A percentile compares a stretch with the other conserved stretches of the same genome.
phyloP scores from a whole-genome alignment of 2,797 vertebrate genomes.

The Chaunax sp. region DNA sequence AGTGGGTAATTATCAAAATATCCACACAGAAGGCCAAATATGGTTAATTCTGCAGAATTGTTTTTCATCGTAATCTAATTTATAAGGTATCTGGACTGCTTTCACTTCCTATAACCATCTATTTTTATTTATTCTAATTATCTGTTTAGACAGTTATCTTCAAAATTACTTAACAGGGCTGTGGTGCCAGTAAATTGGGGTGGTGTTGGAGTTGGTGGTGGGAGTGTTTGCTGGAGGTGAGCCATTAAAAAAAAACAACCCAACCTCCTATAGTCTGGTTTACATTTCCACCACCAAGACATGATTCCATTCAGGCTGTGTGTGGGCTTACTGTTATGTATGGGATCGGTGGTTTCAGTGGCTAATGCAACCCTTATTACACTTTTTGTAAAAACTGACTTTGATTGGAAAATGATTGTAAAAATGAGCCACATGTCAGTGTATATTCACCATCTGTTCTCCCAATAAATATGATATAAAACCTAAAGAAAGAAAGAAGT shows the following conservation, averaged over 20 bases:
- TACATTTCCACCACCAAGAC: conserved; percentile 51
- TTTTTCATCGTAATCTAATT: conserved; percentile 50
- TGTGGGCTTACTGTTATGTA: conserved; percentile 50
- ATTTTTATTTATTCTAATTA: conserved; percentile 75
- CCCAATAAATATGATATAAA: neutral
- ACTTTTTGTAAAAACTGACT: neutral
- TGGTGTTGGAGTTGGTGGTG: conserved; percentile 1
- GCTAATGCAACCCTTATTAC: conserved; percentile 11
- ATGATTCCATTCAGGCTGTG: conserved; percentile 40
- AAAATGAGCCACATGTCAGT: neutral
- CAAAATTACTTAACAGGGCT: conserved; percentile 73
- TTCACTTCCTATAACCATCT: conserved; percentile 62
- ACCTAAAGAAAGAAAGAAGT: neutral
- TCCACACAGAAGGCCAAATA: conserved; percentile 42
- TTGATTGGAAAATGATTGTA: neutral
- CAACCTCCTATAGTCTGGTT: conserved; percentile 28
- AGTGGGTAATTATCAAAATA: conserved; percentile 36
- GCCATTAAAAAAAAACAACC: conserved; percentile 28
- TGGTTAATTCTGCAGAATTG: conserved; percentile 22
- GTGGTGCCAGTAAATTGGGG: conserved; percentile 60
- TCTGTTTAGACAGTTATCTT: conserved; percentile 73
- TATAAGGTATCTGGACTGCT: conserved; percentile 53
- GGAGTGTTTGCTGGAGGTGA: conserved; percentile 17
- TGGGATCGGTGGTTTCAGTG: conserved; percentile 38
- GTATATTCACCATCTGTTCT: neutral